Evolutionary conservation across 2,888 invertebrate genomes (phyloP), one percentile per base, ranked within the genome.

Genomic region (Microctonus aethiopoides): DNA sequence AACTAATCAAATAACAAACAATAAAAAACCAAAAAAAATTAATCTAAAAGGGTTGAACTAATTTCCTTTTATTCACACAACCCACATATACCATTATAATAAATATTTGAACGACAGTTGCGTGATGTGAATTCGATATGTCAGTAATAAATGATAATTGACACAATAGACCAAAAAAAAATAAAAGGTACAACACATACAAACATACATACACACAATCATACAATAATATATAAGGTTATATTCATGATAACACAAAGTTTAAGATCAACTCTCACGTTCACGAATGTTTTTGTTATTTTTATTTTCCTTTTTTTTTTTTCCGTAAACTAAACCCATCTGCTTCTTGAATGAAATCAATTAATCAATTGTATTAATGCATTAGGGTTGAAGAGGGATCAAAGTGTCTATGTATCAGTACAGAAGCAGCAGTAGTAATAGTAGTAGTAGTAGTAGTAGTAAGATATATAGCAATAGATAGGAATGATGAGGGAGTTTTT

Each of bases 351-450:
- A 77, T 77, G 7, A n/a, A 46, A 46, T 76, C 72, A 80, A 80
- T 79, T 80, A 77, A 79, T 73, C 75, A 76, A 78, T 77, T 78
- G 76, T 75, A 77, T 78, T 78, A 76, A 72, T 71, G 72, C 71
- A 72, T 72, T 62, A 75, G 68, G 63, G 63, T 41, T 51, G 68
- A 64, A 46, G 41, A 63, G 64, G 52, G 61, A 71, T 65, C 22
- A 46, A 39, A 22, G 62, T 54, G n/a, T 24, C n/a, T 52, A 13
- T 34, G n/a, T n/a, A n/a, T n/a, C n/a, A n/a, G n/a, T n/a, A n/a
- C n/a, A 32, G 34, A 24, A 24, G 24, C 10, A 22, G 52, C 13
- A 52, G 46, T 34, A 34, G 20, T 34, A 24, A 39, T 39, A 54
- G 39, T 6, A 32, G 46, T 34, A 34, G 20, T 34, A 24, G 39